Base-by-base conservation (phyloP, 92 coral and sea anemone genomes). In the Meandrina meandrites region DNA sequence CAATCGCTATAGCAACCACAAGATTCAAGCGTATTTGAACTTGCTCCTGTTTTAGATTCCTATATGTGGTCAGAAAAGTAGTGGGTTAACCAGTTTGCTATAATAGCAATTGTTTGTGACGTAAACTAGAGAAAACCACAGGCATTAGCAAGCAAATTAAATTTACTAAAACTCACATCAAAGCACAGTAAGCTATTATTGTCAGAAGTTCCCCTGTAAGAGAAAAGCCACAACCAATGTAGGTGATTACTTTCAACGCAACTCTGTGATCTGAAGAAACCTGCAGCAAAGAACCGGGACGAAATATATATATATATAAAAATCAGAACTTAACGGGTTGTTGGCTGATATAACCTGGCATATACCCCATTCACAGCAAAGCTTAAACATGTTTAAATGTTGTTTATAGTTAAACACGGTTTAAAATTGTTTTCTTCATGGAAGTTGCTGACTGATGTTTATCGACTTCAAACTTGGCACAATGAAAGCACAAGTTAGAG, bases 21-120 rank as follows among this genome's bases (percentile, higher is more conserved):
- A 93, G 94, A 77, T 93, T 93, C 16, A 93, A 77, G 66, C 92
- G 84, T 45, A 93, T 91, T 69, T 91, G 93, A 36, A 75, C 75
- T 89, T 93, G 93, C 67, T 88, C 93, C 27, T 85, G 86, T 24
- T 90, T 93, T 45, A 90, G 62, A 57, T 88, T 91, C 90, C 92
- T 90, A 83, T 11, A 22, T 16, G 16, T 9, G 28, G 13, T 18
- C 19, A 15, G 35, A 42, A 27, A 47, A 36, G 66, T 19, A 16
- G 14, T 27, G 3, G 35, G 17, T 28, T 66, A 66, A 28, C 71
- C 5, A n/a, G 18, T 12, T 66, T 28, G 1, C 4, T 27, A 18
- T 4, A 27, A 27, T 66, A 28, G 34, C 34, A 13, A 27, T 28
- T 51, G 1, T 4, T 75, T 40, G 58, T 45, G 0, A 27, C 30